Evolutionary conservation across 2,888 invertebrate genomes (phyloP).

Genomic region (Clostera curtula): DNA sequence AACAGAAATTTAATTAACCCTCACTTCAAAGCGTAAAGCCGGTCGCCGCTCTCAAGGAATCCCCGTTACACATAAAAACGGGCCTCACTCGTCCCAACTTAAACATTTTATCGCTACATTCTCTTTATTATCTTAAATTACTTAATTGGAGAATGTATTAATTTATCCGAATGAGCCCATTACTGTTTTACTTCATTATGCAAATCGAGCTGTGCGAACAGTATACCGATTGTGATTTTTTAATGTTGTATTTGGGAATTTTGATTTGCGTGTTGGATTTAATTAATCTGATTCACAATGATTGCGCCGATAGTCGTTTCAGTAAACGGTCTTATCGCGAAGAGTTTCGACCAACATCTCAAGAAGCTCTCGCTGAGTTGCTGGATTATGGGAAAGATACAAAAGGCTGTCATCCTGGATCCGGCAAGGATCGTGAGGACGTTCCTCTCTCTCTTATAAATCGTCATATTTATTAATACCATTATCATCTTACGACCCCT

Average conservation of each 20-base stretch:
- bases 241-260: not conserved
- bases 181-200: constrained; percentile 20
- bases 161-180: constrained; percentile 21
- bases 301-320: too few species aligned
- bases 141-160: constrained; percentile 46
- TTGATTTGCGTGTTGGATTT: too few species aligned
- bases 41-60: constrained; percentile 45
- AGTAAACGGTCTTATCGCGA: too few species aligned
- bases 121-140: constrained; percentile 46
- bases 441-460: too few species aligned
- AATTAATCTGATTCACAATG: too few species aligned
- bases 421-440: too few species aligned
- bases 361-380: too few species aligned
- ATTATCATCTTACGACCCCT: too few species aligned
- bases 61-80: constrained; percentile 50
- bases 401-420: too few species aligned
- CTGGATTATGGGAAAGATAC: too few species aligned
- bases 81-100: constrained; percentile 43
- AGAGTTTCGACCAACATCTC: too few species aligned
- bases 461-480: too few species aligned
- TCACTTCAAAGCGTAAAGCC: constrained; percentile 57
- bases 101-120: constrained; percentile 43
- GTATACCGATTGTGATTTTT: constrained; percentile 7
- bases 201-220: constrained; percentile 21
- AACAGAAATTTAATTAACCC: constrained; percentile 65